Base-by-base conservation (phyloP, 2,113 vertebrate genomes). In the Astur gentilis region DNA sequence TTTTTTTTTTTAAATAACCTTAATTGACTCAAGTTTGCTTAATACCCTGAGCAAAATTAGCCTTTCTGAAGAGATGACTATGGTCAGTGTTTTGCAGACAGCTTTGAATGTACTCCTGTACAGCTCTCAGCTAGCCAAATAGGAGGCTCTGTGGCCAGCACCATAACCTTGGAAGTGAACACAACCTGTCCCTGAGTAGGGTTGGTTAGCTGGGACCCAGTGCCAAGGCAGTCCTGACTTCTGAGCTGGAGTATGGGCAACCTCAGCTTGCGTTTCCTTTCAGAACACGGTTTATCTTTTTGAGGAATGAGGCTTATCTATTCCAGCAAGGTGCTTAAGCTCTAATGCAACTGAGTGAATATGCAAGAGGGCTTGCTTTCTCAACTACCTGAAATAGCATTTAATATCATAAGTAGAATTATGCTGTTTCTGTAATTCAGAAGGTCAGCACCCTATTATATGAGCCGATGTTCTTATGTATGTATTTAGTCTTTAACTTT, bases 141-240 rank as follows among this genome's bases (percentile, higher is more conserved):
- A 54, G 42, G 12, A 44, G 26, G 3, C 23, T 92, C 42, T 47
- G 34, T 58, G 77, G 15, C 31, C 14, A 45, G 60, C 36, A 20
- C 11, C 22, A 1, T 49, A 40, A 16, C 45, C 17, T 5, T 36
- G 42, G 54, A 65, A 36, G 36, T 21, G n/a, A 73, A 25, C 9
- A 10, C 0, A 1, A 81, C 21, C 34, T 64, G 7, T 70, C 40
- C n/a, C 27, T 4, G 21, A 10, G 16, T 16, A 19, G 16, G 23
- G 2, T 0, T 72, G 73, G 3, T 34, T 44, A 44, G 8, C 34
- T 90, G 60, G 23, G 20, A 52, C 50, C 18, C 8, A 13, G 27
- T 66, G 42, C 60, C 22, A 27, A 76, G 29, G 26, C 36, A 82
- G 26, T 61, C n/a, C 66, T 76, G 66, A 40, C 22, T 90, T 76